Percentiles rank a stretch among this genome's conserved stretches.
Conservation (phyloP, 53 echinoderm and acorn worm species). For the Paracentrotus lividus region DNA sequence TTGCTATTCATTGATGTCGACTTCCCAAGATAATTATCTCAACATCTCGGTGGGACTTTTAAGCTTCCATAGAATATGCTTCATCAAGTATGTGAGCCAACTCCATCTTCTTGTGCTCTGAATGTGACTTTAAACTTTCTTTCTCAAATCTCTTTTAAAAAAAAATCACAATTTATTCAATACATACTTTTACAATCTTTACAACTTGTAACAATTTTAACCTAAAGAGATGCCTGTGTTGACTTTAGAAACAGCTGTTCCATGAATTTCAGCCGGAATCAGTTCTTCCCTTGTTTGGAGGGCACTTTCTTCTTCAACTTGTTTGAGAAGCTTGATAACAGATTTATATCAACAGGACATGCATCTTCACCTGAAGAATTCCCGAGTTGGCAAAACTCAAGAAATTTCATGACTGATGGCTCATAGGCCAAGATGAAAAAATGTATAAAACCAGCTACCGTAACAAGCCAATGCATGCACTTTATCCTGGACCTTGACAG, state of each 20-base stretch:
- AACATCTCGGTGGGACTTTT: no score
- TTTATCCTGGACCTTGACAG: slow-evolving; percentile 6
- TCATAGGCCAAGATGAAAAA: background rate
- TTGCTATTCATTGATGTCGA: no score
- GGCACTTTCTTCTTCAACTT: no score
- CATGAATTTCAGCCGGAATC: no score
- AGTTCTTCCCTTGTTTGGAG: no score
- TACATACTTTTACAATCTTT: slow-evolving; percentile 12
- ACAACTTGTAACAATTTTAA: background rate
- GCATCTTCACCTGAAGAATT: no score
- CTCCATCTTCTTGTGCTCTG: slow-evolving; percentile 7
- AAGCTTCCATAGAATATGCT: no score
- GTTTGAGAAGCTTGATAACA: no score
- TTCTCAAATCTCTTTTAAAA: background rate
- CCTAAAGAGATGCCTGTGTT: background rate
- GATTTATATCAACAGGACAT: no score
- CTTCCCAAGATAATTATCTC: no score
- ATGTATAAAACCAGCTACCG: background rate
- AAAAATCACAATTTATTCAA: no score
- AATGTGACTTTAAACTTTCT: background rate
- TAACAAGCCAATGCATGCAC: slow-evolving; percentile 4
- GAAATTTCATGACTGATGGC: slow-evolving; percentile 4
- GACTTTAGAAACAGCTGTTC: background rate
- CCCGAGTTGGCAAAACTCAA: no score
- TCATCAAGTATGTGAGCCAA: background rate